Percentiles rank a stretch among this genome's conserved stretches.
These are phyloP conservation scores for Plecotus auritus DNA, from an alignment of 2,113 vertebrate species.

Conservation along the genomic window DNA sequence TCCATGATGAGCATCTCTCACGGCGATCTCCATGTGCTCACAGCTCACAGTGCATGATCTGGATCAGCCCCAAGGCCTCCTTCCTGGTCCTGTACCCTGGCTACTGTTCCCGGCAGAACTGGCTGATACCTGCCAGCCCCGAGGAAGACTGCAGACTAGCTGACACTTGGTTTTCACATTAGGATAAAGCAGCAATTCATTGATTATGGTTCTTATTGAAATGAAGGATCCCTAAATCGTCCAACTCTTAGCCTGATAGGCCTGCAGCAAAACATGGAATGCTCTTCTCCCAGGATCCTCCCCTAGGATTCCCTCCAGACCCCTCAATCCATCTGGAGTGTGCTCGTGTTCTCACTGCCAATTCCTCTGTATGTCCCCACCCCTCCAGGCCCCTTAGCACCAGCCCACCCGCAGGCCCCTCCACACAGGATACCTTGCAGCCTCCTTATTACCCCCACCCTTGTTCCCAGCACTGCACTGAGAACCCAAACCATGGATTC, in stretches of 20 bases:
- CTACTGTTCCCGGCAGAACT: fast-evolving
- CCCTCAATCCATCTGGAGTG: background rate
- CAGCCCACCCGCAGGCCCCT: no score
- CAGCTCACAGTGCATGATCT: background rate
- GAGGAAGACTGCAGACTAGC: background rate
- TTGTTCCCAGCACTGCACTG: background rate
- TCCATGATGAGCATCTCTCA: background rate
- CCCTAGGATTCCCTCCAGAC: no score
- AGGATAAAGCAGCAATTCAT: background rate
- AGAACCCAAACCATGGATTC: background rate
- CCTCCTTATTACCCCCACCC: background rate
- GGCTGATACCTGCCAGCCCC: background rate
- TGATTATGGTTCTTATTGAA: background rate
- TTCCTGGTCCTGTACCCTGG: background rate
- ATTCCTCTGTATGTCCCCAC: background rate
- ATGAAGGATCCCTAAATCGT: background rate
- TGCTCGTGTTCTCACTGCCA: background rate
- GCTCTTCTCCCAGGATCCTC: background rate
- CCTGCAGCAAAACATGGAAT: background rate
- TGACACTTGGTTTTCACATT: background rate
- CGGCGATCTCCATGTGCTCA: background rate
- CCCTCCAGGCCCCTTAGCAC: background rate
- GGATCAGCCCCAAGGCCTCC: background rate
- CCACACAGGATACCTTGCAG: background rate
- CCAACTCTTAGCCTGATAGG: background rate